These are phyloP conservation scores for Synergus japonicus DNA, from an alignment of 2,888 invertebrate genomes.

Conservation along the genomic window DNA sequence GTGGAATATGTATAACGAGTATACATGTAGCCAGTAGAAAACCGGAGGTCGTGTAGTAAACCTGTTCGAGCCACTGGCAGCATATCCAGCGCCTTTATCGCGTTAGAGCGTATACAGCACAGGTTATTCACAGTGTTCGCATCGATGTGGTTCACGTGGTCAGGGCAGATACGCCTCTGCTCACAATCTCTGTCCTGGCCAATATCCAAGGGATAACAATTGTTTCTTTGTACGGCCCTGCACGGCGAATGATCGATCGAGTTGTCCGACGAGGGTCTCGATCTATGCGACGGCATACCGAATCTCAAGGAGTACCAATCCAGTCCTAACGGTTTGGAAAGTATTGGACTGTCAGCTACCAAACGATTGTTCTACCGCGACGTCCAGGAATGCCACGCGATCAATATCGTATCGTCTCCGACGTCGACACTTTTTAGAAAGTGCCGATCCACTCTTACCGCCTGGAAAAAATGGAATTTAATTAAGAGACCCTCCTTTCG, in stretches of 20 bases:
- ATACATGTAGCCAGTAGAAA: conserved; percentile 16
- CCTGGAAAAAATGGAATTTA: conserved; percentile 36
- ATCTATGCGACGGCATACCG: conserved; percentile 38
- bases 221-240: conserved; percentile 61
- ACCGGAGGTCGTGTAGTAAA: conserved; percentile 32
- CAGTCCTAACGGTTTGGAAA: conserved; percentile 36
- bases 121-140: conserved; percentile 35
- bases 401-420: conserved; percentile 33
- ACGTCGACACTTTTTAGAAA: conserved; percentile 42
- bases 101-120: conserved; percentile 17
- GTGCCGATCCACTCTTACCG: conserved; percentile 28
- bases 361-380: conserved; percentile 36
- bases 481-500: conserved; percentile 34
- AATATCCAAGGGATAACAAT: conserved; percentile 49
- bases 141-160: conserved; percentile 24
- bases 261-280: conserved; percentile 54
- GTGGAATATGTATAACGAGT: conserved; percentile 8
- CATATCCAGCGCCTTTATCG: conserved; percentile 26
- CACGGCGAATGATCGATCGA: conserved; percentile 62
- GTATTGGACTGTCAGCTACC: conserved; percentile 39
- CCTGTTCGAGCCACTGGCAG: conserved; percentile 35
- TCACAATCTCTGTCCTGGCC: conserved; percentile 3
- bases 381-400: conserved; percentile 37
- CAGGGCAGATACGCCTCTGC: conserved; percentile 16
- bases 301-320: conserved; percentile 22